Percentiles rank a stretch among this genome's conserved stretches.
phyloP scores from a whole-genome alignment of 2,113 vertebrate species.

The Steatornis caripensis region DNA sequence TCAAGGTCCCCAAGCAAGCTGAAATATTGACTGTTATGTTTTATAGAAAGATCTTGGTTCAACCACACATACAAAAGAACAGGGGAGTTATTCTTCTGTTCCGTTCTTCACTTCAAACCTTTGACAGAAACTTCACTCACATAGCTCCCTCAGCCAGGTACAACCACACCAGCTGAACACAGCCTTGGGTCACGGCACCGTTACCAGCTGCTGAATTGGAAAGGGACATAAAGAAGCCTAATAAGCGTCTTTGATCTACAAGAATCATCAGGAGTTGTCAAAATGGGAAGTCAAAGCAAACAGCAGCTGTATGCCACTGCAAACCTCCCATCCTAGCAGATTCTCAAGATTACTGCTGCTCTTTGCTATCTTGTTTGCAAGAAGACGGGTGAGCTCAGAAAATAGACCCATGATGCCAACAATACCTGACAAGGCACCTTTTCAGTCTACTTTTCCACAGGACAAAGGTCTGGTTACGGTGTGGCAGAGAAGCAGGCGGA shows the following conservation, averaged over 20 bases:
- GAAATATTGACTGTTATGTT: background rate
- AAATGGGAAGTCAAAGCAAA: background rate
- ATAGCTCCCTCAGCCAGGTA: background rate
- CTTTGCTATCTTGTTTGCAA: background rate
- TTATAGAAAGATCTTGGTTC: background rate
- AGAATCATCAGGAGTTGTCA: background rate
- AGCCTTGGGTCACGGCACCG: background rate
- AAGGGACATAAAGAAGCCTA: background rate
- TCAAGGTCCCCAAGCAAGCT: background rate
- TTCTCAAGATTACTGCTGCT: background rate
- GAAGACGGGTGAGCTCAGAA: background rate
- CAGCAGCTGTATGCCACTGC: background rate
- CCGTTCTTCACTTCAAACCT: background rate
- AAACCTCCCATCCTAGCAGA: background rate
- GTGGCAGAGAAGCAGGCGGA: background rate
- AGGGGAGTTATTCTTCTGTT: background rate
- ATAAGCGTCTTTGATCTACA: rapidly evolving
- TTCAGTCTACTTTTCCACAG: background rate
- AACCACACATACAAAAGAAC: background rate
- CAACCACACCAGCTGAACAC: background rate
- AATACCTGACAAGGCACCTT: background rate
- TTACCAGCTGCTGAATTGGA: background rate
- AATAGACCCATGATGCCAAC: background rate
- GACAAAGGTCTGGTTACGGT: background rate
- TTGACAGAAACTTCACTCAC: background rate